A percentile compares a stretch with the other conserved stretches of the same genome.
phyloP scores from a whole-genome alignment of 2,888 invertebrate species.

The Brachypterus glaber region DNA sequence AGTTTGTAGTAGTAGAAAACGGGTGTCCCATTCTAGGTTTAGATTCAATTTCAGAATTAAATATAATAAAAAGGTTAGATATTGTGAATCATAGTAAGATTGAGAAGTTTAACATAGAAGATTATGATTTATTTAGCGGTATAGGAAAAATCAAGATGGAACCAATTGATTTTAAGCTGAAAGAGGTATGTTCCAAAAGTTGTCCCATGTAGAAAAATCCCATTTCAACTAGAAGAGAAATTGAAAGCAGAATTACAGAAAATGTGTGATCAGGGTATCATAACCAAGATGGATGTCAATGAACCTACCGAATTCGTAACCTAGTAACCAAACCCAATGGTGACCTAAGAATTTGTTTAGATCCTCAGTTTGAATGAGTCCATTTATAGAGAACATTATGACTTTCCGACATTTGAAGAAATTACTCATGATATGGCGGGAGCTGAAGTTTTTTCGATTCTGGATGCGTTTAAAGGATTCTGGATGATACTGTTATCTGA shows the following conservation, averaged over 20 bases:
- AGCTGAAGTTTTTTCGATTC: too few species aligned
- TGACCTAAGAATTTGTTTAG: conserved; percentile 2
- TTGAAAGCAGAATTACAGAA: not conserved
- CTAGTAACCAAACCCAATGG: conserved; percentile 2
- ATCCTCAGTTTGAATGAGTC: conserved; percentile 9
- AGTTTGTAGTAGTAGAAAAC: too few species aligned
- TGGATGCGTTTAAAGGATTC: too few species aligned
- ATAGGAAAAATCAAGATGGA: not conserved
- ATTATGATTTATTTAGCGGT: not conserved
- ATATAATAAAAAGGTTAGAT: too few species aligned
- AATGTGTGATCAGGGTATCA: not conserved
- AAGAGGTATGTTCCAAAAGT: not conserved
- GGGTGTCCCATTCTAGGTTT: not conserved
- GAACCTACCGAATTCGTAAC: conserved; percentile 3
- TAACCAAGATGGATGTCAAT: not conserved
- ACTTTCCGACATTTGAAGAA: conserved; percentile 12
- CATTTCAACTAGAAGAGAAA: conserved; percentile 1
- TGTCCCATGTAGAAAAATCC: conserved; percentile 3
- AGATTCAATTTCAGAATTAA: not conserved
- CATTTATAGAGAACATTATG: conserved; percentile 9
- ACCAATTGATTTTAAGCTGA: not conserved
- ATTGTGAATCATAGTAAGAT: too few species aligned
- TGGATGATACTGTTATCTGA: too few species aligned
- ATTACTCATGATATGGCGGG: conserved; percentile 7
- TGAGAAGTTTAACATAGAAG: not conserved